Conservation (phyloP, 2,888 invertebrate genomes). For the Leucophenga maculata region DNA sequence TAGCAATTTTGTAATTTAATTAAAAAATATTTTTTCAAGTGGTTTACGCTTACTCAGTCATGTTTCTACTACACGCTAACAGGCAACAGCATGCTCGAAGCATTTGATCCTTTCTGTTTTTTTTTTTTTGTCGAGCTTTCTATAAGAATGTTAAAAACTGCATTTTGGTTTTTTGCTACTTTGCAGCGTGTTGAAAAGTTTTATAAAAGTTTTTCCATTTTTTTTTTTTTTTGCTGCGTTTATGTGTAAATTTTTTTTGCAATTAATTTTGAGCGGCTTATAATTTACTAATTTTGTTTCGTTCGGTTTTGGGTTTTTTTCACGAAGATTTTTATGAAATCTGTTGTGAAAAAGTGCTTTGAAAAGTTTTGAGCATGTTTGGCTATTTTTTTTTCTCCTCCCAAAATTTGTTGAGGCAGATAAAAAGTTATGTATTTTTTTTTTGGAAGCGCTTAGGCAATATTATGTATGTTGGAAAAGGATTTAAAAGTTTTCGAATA, state of each 20-base stretch:
- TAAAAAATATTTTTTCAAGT: slow-evolving; percentile 67
- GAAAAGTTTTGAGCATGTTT: neutral
- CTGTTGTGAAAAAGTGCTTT: too few relatives aligned
- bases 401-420: too few relatives aligned
- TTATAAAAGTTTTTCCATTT: slow-evolving; percentile 26
- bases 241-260: slow-evolving; percentile 65
- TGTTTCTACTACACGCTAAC: slow-evolving; percentile 4
- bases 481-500: too few relatives aligned
- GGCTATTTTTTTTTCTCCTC: neutral
- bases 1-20: slow-evolving; percentile 65
- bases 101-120: slow-evolving; percentile 6
- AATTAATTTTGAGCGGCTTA: slow-evolving; percentile 66
- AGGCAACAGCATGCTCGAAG: neutral
- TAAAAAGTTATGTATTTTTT: too few relatives aligned
- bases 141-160: slow-evolving; percentile 59
- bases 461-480: too few relatives aligned
- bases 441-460: too few relatives aligned
- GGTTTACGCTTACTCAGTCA: slow-evolving; percentile 58
- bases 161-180: slow-evolving; percentile 48
- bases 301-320: neutral
- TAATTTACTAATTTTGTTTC: slow-evolving; percentile 64
- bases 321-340: too few relatives aligned
- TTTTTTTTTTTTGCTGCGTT: neutral
- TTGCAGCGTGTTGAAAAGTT: slow-evolving; percentile 12
- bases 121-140: slow-evolving; percentile 33